Conservation (phyloP, 2,888 invertebrate genomes). For the Stegophylla sp. region DNA sequence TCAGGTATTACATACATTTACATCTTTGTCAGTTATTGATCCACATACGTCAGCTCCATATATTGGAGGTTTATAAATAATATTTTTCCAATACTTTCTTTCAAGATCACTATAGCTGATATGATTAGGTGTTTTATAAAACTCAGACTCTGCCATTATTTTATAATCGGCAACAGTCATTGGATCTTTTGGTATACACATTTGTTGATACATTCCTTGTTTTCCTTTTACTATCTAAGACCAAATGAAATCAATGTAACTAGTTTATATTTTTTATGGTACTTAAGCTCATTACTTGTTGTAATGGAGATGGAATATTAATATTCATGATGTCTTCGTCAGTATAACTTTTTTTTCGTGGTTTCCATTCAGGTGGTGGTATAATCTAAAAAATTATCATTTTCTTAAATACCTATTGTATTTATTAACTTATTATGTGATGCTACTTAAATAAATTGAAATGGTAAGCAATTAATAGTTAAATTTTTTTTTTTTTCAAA, state of each 20-base stretch:
- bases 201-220: conserved; percentile 94
- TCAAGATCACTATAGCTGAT: conserved; percentile 88
- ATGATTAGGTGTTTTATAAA: conserved; percentile 79
- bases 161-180: conserved; percentile 90
- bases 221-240: conserved; percentile 81
- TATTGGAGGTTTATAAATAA: conserved; percentile 92
- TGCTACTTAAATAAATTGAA: too few species aligned
- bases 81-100: conserved; percentile 97
- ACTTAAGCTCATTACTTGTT: conserved; percentile 71
- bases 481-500: too few species aligned
- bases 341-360: conserved; percentile 83
- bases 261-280: too few species aligned
- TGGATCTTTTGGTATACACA: conserved; percentile 92
- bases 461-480: too few species aligned
- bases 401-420: too few species aligned
- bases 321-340: conserved; percentile 78
- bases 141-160: conserved; percentile 74
- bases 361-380: conserved; percentile 98
- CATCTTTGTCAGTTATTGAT: conserved; percentile 86
- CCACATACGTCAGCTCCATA: conserved; percentile 99
- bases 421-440: too few species aligned
- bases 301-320: conserved; percentile 92
- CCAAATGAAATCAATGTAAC: too few species aligned
- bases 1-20: conserved; percentile 69
- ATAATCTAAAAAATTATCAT: too few species aligned